A percentile compares a stretch with the other conserved stretches of the same genome.
phyloP scores from a whole-genome alignment of 2,113 vertebrate species.

The Agapornis roseicollis region DNA sequence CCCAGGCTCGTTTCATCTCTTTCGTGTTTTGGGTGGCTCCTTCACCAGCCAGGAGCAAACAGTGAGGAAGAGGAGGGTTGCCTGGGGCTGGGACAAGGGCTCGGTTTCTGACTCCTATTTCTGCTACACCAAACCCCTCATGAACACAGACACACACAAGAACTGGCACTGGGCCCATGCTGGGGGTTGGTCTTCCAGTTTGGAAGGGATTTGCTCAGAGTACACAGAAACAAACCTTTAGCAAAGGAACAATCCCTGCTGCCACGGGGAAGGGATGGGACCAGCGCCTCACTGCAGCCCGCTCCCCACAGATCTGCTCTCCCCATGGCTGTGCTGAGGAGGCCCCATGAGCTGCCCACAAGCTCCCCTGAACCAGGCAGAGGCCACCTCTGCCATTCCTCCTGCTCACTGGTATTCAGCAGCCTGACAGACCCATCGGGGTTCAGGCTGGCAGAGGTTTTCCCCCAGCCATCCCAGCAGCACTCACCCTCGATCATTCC shows the following conservation, averaged over 20 bases:
- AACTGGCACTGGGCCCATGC: background rate
- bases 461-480: background rate
- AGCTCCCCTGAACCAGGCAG: background rate
- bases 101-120: background rate
- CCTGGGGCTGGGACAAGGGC: background rate
- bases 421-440: background rate
- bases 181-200: background rate
- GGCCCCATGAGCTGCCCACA: background rate
- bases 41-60: background rate
- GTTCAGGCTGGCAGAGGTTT: background rate
- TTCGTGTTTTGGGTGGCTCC: background rate
- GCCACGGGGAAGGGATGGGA: background rate
- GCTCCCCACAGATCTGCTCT: background rate
- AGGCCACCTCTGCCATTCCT: background rate
- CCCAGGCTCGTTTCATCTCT: slow-evolving; percentile 12
- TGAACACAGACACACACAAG: background rate
- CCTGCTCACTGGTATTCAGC: background rate
- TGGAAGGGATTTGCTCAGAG: background rate
- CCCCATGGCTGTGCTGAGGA: no score
- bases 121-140: background rate
- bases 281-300: accelerated
- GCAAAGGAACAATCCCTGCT: background rate
- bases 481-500: accelerated
- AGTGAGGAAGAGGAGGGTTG: background rate
- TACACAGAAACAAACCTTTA: background rate